A percentile compares a stretch with the other conserved stretches of the same genome.
Conservation (phyloP, 2,113 vertebrate genomes). For the Neotoma lepida region DNA sequence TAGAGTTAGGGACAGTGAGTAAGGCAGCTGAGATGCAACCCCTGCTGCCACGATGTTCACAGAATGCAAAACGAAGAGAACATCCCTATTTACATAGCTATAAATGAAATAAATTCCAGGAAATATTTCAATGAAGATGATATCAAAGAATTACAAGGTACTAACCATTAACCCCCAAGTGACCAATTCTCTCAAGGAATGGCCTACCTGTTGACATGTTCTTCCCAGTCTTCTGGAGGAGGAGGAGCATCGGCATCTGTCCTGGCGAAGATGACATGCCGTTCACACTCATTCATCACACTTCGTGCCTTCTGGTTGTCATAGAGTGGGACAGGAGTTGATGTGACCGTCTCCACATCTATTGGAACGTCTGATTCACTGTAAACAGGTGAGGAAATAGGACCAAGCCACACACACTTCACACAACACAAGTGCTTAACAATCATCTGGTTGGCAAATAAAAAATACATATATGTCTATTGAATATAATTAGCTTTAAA, state of each 20-base stretch:
- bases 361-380: conserved; percentile 93
- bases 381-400: conserved; percentile 40
- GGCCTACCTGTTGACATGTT: conserved; percentile 94
- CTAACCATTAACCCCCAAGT: neutral
- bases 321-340: conserved; percentile 91
- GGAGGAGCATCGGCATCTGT: conserved; percentile 94
- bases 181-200: neutral
- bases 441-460: conserved; percentile 33
- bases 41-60: neutral
- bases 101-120: conserved; percentile 7
- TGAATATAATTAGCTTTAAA: conserved; percentile 47
- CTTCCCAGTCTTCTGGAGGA: conserved; percentile 98
- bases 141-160: neutral
- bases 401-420: conserved; percentile 53
- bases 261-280: conserved; percentile 96
- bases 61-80: too few relatives aligned
- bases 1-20: neutral
- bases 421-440: conserved; percentile 41
- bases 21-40: conserved; percentile 21
- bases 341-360: conserved; percentile 92
- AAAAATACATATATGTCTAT: neutral
- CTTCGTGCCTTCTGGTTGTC: conserved; percentile 97
- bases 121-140: conserved; percentile 1
- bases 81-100: neutral
- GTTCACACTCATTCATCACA: conserved; percentile 98